phyloP scores from a whole-genome alignment of 1,140 invertebrate genomes.

The Ericerus pela region DNA sequence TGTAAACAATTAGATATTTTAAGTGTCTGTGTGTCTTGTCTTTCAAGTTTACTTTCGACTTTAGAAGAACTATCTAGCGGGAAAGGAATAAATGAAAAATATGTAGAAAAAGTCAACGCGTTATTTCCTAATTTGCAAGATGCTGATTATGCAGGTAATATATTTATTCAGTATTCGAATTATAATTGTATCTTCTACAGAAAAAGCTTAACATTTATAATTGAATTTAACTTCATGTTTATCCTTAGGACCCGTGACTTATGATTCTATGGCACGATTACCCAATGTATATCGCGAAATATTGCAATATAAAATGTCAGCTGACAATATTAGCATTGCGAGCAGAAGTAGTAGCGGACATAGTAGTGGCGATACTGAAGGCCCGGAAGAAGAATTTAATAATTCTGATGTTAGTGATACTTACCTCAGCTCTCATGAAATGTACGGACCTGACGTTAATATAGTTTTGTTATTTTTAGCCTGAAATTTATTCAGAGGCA shows the following conservation, averaged over 20 bases:
- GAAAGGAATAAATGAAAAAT: conserved; percentile 39
- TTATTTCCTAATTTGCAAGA: conserved; percentile 57
- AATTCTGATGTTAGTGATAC: conserved; percentile 19
- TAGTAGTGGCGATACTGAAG: conserved; percentile 47
- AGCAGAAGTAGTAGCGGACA: conserved; percentile 23
- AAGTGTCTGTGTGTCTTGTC: conserved; percentile 64
- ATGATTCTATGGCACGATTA: conserved; percentile 62
- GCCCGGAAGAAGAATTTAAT: conserved; percentile 40
- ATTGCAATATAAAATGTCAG: conserved; percentile 18
- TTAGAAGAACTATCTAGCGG: conserved; percentile 63
- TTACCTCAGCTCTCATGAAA: background rate
- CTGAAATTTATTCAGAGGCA: conserved; percentile 21
- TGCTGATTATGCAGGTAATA: conserved; percentile 54
- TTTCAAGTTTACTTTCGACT: conserved; percentile 64
- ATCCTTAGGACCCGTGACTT: conserved; percentile 52
- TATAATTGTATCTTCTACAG: background rate
- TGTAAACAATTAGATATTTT: conserved; percentile 51
- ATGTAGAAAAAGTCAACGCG: conserved; percentile 47
- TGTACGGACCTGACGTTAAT: background rate
- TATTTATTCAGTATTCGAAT: background rate
- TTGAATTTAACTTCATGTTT: background rate
- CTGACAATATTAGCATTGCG: conserved; percentile 15
- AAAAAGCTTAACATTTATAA: background rate
- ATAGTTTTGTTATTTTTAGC: conserved; percentile 8
- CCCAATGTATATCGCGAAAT: conserved; percentile 54